Conservation (phyloP, 2,888 invertebrate genomes). For the Oxyscelio sp. region DNA sequence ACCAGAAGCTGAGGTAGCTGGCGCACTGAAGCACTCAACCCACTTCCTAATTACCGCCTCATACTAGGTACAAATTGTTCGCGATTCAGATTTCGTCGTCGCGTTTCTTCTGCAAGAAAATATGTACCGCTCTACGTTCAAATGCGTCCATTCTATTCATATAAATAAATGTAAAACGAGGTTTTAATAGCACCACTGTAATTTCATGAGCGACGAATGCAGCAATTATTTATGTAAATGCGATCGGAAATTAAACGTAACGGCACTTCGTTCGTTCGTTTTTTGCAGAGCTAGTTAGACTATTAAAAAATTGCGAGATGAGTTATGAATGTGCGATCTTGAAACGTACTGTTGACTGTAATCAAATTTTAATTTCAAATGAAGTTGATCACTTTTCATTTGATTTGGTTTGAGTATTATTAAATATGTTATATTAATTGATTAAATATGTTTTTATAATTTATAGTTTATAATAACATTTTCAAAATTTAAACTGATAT, state of each 20-base stretch:
- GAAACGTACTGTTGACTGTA: no score
- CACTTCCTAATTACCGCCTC: constrained; percentile 7
- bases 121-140: background rate
- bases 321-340: no score
- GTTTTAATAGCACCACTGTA: constrained; percentile 1
- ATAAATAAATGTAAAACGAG: constrained; percentile 12
- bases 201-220: constrained; percentile 1
- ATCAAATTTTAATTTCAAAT: no score
- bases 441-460: no score
- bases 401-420: no score
- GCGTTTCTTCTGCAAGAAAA: background rate
- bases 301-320: no score
- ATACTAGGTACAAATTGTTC: constrained; percentile 1
- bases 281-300: background rate
- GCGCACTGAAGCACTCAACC: background rate
- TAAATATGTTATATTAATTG: no score
- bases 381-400: no score
- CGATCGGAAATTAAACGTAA: constrained; percentile 4
- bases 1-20: background rate
- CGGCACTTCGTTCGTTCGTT: constrained; percentile 6
- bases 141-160: background rate
- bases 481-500: no score
- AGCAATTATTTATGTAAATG: constrained; percentile 21
- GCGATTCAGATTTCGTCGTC: constrained; percentile 8
- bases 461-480: no score